Percentiles rank a stretch among this genome's conserved stretches.
Conservation (phyloP, 2,113 vertebrate genomes). For the Bufo gargarizans region DNA sequence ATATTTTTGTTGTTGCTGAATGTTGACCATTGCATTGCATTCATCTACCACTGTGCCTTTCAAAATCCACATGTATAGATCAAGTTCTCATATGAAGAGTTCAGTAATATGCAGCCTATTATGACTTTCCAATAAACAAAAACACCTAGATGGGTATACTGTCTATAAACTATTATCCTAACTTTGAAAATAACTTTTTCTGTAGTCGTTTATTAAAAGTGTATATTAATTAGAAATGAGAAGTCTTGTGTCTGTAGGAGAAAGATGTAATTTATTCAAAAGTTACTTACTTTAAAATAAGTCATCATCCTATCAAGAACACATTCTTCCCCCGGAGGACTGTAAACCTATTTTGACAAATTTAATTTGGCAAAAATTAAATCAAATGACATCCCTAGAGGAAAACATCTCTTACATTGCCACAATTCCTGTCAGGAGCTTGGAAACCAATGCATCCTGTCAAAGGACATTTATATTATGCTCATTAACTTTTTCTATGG, state of each 20-base stretch:
- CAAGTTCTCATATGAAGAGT: too few species aligned
- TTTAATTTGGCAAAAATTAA: conserved; percentile 67
- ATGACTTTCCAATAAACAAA: not conserved
- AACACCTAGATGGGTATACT: not conserved
- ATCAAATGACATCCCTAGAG: conserved; percentile 57
- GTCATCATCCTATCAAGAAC: conserved; percentile 58
- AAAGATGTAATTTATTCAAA: conserved; percentile 63
- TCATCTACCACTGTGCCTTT: not conserved
- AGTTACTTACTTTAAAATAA: conserved; percentile 66
- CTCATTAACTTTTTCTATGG: conserved; percentile 50
- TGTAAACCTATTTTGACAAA: conserved; percentile 62
- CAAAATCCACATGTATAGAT: not conserved
- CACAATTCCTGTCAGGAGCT: conserved; percentile 60
- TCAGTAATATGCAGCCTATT: not conserved
- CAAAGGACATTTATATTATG: conserved; percentile 63
- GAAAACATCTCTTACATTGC: conserved; percentile 63
- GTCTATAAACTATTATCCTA: not conserved
- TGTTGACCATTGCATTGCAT: not conserved
- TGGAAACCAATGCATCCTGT: conserved; percentile 49
- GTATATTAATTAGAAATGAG: conserved; percentile 61
- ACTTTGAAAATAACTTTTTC: not conserved
- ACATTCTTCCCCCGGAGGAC: conserved; percentile 46
- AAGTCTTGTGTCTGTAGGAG: conserved; percentile 14
- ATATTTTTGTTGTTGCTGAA: not conserved
- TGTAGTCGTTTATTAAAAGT: conserved; percentile 56